A percentile compares a stretch with the other conserved stretches of the same genome.
Conservation (phyloP, 2,113 vertebrate species). For the Dissostichus mawsoni region DNA sequence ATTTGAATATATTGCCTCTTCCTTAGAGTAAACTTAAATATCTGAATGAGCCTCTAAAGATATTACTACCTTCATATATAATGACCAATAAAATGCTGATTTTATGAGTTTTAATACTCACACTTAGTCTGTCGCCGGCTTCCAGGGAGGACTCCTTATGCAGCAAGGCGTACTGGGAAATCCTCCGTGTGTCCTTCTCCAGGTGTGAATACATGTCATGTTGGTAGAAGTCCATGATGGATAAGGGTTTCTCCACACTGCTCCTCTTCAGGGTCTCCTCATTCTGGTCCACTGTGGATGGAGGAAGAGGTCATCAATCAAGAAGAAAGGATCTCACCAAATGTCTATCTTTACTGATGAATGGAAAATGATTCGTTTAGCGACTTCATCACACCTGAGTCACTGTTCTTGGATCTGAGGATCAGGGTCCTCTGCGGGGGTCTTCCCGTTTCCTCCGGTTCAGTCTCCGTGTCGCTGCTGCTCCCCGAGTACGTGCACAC, state of each 20-base stretch:
- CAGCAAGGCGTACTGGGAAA: constrained; percentile 71
- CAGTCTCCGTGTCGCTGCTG: constrained; percentile 73
- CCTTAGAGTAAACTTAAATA: background rate
- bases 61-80: background rate
- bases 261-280: constrained; percentile 73
- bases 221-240: constrained; percentile 76
- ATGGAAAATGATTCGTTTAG: background rate
- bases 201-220: constrained; percentile 64
- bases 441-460: constrained; percentile 31
- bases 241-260: constrained; percentile 59
- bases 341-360: too few relatives aligned
- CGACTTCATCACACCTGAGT: constrained; percentile 55
- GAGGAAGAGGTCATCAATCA: background rate
- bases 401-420: constrained; percentile 37
- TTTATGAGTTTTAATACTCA: constrained; percentile 57
- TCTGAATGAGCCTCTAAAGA: background rate
- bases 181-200: constrained; percentile 67
- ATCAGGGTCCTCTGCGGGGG: constrained; percentile 55
- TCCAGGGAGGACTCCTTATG: constrained; percentile 52
- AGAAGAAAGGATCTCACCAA: background rate
- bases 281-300: constrained; percentile 42
- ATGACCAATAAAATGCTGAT: constrained; percentile 6
- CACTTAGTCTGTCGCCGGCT: constrained; percentile 60
- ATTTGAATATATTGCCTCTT: background rate
- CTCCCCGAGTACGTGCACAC: constrained; percentile 73